These are phyloP conservation scores for Siphamia tubifer DNA, from an alignment of 2,113 vertebrate species.

Conservation along the genomic window DNA sequence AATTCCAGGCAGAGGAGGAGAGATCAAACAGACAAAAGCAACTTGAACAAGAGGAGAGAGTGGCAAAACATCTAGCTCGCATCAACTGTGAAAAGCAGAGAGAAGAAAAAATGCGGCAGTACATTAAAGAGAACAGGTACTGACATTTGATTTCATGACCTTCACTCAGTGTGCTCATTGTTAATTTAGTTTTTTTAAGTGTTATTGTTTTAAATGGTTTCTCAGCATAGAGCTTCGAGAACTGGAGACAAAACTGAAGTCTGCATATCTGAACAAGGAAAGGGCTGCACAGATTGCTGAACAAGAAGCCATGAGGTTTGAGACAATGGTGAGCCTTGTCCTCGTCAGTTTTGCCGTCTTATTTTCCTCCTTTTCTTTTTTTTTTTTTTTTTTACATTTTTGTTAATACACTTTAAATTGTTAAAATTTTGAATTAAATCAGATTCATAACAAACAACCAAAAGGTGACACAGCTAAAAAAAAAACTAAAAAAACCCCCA, in stretches of 20 bases:
- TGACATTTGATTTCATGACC: not conserved
- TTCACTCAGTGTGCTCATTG: too few relatives aligned
- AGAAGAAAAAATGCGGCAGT: conserved; percentile 90
- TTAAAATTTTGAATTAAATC: too few relatives aligned
- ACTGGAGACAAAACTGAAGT: conserved; percentile 87
- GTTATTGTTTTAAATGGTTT: not conserved
- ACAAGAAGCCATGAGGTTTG: conserved; percentile 81
- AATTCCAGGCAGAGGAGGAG: conserved; percentile 82
- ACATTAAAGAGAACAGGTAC: conserved; percentile 90
- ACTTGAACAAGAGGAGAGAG: conserved; percentile 84
- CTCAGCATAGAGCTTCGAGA: conserved; percentile 89
- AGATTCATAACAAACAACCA: too few relatives aligned
- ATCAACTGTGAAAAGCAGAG: conserved; percentile 77
- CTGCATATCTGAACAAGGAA: conserved; percentile 89
- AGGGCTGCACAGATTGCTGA: conserved; percentile 91
- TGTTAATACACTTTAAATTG: too few relatives aligned
- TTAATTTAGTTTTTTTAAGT: not conserved
- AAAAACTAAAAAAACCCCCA: too few relatives aligned
- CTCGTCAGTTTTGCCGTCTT: not conserved
- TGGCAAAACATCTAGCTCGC: conserved; percentile 84
- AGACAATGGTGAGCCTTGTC: conserved; percentile 82
- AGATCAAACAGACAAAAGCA: conserved; percentile 62
- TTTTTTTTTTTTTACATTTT: not conserved
- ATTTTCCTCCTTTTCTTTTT: not conserved
- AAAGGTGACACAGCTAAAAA: too few relatives aligned